Evolutionary conservation across 2,888 invertebrate genomes (phyloP).

Genomic region (Geotrupes spiniger): DNA sequence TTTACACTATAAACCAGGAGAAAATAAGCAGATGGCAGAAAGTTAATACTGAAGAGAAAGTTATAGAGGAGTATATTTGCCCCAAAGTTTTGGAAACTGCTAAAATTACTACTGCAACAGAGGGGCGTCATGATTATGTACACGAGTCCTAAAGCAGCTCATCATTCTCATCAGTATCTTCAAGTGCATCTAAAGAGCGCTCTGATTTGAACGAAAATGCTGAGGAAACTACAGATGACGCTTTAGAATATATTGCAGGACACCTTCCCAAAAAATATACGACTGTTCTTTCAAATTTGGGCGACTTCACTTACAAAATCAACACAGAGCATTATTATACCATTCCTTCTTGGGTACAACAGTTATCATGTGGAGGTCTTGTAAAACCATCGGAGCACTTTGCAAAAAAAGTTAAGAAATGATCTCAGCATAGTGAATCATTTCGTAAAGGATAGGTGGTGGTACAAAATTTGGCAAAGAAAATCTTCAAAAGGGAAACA

Average conservation of each 20-base stretch:
- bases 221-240: constrained; percentile 9
- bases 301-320: constrained; percentile 3
- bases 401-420: background rate
- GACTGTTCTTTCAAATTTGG: background rate
- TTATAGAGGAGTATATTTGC: constrained; percentile 9
- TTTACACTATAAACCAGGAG: constrained; percentile 8
- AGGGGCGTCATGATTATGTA: background rate
- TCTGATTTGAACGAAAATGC: background rate
- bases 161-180: no score
- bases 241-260: constrained; percentile 8
- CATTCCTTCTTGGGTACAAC: constrained; percentile 10
- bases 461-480: no score
- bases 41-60: constrained; percentile 6
- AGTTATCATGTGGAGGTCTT: constrained; percentile 10
- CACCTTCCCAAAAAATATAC: constrained; percentile 8
- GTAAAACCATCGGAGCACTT: constrained; percentile 2
- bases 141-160: background rate
- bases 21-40: constrained; percentile 1
- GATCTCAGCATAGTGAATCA: no score
- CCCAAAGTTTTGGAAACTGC: background rate
- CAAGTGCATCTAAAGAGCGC: background rate
- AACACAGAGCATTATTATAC: no score
- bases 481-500: no score
- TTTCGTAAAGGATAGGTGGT: no score
- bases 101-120: background rate